These are phyloP conservation scores for Macrobrachium rosenbergii DNA, from an alignment of 1,140 invertebrate genomes.

Conservation along the genomic window DNA sequence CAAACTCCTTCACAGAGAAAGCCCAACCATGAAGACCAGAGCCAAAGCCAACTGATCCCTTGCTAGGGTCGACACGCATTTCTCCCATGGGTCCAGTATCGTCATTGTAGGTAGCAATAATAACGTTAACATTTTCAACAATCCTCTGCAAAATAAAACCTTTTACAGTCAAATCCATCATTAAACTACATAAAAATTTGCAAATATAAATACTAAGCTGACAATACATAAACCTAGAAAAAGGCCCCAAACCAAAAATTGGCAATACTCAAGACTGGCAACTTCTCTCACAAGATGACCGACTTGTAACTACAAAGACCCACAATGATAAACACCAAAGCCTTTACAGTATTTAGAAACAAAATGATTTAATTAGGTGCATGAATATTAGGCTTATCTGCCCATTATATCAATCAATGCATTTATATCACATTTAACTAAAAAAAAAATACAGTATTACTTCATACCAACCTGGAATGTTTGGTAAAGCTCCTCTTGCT, in stretches of 20 bases:
- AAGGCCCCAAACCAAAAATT: no score
- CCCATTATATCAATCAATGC: neutral
- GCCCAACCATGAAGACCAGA: constrained; percentile 99
- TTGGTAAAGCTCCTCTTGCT: constrained; percentile 97
- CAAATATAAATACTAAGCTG: no score
- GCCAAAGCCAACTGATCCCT: constrained; percentile 99
- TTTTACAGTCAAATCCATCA: neutral
- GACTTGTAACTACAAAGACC: no score
- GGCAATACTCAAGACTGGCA: no score
- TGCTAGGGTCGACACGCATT: constrained; percentile 95
- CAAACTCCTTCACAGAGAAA: constrained; percentile 99
- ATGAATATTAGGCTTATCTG: no score
- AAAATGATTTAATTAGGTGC: no score
- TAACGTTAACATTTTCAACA: constrained; percentile 99
- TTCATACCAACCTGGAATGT: constrained; percentile 81
- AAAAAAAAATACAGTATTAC: neutral
- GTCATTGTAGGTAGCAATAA: constrained; percentile 99
- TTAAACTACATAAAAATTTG: neutral
- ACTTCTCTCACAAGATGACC: no score
- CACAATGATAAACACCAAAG: no score
- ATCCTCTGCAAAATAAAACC: constrained; percentile 80
- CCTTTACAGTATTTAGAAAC: no score
- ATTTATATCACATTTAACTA: no score
- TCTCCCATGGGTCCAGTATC: constrained; percentile 99
- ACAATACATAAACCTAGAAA: no score